Conservation (phyloP, 2,888 invertebrate genomes). For the Harpalus rubripes region DNA sequence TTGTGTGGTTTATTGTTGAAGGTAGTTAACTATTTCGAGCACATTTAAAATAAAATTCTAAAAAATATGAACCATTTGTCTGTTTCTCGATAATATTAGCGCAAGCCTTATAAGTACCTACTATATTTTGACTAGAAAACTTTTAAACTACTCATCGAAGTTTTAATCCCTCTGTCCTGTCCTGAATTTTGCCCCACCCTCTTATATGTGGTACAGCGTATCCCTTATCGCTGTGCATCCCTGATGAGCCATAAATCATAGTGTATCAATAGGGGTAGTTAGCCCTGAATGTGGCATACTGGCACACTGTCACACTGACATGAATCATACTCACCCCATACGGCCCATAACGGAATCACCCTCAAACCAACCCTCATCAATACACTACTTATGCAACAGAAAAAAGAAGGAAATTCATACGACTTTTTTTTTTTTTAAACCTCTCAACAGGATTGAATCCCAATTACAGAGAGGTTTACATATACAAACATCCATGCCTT, state of each 20-base stretch:
- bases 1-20: too few relatives aligned
- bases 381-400: not conserved
- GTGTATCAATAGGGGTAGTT: conserved; percentile 43
- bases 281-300: conserved; percentile 43
- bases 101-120: too few relatives aligned
- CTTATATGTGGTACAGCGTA: not conserved
- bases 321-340: conserved; percentile 16
- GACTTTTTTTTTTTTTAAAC: too few relatives aligned
- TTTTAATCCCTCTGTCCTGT: not conserved
- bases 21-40: too few relatives aligned
- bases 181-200: not conserved
- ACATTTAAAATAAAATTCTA: too few relatives aligned
- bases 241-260: conserved; percentile 53
- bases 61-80: too few relatives aligned
- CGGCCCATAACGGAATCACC: conserved; percentile 11
- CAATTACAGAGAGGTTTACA: too few relatives aligned
- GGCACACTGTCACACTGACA: conserved; percentile 41
- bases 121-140: too few relatives aligned
- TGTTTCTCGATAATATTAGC: too few relatives aligned
- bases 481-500: too few relatives aligned
- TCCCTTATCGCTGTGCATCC: conserved; percentile 44
- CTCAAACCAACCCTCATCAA: not conserved
- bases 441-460: too few relatives aligned
- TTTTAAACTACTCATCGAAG: not conserved
- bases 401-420: not conserved